phyloP scores from a whole-genome alignment of 2,797 vertebrate species.

The Atherinosoma microstoma region DNA sequence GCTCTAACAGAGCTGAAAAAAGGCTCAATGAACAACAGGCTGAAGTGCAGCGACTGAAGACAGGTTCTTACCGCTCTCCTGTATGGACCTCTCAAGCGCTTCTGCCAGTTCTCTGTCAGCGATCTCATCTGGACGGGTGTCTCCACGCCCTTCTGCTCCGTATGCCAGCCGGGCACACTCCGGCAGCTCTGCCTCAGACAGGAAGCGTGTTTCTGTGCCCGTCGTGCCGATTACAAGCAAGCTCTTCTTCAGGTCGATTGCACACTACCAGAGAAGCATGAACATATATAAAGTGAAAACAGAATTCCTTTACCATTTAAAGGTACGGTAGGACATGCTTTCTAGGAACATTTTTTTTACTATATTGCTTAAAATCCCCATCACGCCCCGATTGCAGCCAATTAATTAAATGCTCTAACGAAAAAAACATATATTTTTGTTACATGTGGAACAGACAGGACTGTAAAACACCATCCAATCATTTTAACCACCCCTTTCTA shows the following conservation, averaged over 20 bases:
- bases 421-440: too few relatives aligned
- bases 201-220: constrained; percentile 94
- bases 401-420: too few relatives aligned
- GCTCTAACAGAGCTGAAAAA: constrained; percentile 53
- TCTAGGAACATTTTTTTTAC: too few relatives aligned
- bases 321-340: too few relatives aligned
- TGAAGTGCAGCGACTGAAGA: constrained; percentile 23
- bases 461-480: too few relatives aligned
- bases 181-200: constrained; percentile 94
- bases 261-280: constrained; percentile 83
- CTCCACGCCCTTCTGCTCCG: constrained; percentile 89
- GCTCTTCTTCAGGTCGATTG: constrained; percentile 97
- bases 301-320: background rate
- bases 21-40: constrained; percentile 51
- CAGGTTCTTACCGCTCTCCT: constrained; percentile 91
- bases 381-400: too few relatives aligned
- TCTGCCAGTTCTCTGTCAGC: constrained; percentile 96
- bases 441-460: too few relatives aligned
- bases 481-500: too few relatives aligned
- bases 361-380: too few relatives aligned
- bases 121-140: constrained; percentile 90
- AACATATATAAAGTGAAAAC: background rate
- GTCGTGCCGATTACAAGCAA: constrained; percentile 95
- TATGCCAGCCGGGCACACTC: constrained; percentile 96
- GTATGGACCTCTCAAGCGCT: constrained; percentile 94